These are phyloP conservation scores for Regulus satrapa DNA, from an alignment of 2,113 vertebrate genomes.

Conservation along the genomic window DNA sequence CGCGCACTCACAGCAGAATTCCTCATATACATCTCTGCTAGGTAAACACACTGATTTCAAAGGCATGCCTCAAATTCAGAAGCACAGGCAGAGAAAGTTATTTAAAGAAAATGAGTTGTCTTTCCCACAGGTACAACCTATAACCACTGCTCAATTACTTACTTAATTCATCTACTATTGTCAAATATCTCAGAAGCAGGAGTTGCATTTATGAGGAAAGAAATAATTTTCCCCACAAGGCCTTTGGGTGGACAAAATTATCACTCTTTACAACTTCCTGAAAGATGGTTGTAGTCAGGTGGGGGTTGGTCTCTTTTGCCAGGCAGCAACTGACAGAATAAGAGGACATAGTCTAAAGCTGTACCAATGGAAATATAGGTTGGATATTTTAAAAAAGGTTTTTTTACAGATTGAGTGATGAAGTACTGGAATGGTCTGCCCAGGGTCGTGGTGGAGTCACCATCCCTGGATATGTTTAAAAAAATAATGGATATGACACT, in stretches of 20 bases:
- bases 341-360: neutral
- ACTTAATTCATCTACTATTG: neutral
- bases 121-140: neutral
- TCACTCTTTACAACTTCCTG: too few species aligned
- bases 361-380: neutral
- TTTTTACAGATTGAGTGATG: neutral
- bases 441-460: neutral
- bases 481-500: neutral
- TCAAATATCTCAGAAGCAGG: neutral
- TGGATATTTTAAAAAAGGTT: neutral
- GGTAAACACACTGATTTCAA: neutral
- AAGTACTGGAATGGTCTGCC: neutral
- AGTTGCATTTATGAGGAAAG: neutral
- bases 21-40: neutral
- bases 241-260: neutral
- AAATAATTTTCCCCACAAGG: accelerated
- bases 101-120: neutral
- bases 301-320: too few species aligned
- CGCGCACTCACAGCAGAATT: neutral
- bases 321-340: too few species aligned
- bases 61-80: neutral
- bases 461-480: too few species aligned
- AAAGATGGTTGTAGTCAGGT: too few species aligned
- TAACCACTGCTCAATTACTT: neutral
- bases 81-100: neutral